Evolutionary conservation across 1,140 invertebrate species (phyloP).

Genomic region (Bombyx mori): DNA sequence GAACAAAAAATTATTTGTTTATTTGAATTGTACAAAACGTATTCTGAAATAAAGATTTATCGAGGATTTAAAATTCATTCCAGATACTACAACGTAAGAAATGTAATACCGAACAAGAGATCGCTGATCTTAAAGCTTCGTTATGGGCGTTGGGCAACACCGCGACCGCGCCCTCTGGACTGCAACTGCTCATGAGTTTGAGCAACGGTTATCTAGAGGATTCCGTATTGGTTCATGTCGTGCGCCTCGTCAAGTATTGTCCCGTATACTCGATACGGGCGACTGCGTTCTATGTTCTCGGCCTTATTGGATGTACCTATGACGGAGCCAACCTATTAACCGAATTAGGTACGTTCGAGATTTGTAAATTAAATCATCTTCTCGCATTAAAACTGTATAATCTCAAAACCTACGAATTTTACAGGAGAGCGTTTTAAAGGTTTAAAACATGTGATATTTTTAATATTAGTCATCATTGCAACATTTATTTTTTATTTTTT

Average conservation of each 20-base stretch:
- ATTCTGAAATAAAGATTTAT: not conserved
- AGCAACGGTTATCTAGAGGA: slow-evolving; percentile 47
- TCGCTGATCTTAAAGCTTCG: slow-evolving; percentile 86
- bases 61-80: slow-evolving; percentile 1
- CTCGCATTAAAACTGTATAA: too few species aligned
- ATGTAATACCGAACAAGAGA: slow-evolving; percentile 75
- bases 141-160: slow-evolving; percentile 92
- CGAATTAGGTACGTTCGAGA: slow-evolving; percentile 73
- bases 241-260: slow-evolving; percentile 83
- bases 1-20: too few species aligned
- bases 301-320: slow-evolving; percentile 85
- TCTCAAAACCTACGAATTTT: too few species aligned
- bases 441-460: too few species aligned
- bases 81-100: slow-evolving; percentile 64
- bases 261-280: slow-evolving; percentile 89
- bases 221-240: slow-evolving; percentile 78
- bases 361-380: slow-evolving; percentile 1
- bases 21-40: too few species aligned
- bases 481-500: too few species aligned
- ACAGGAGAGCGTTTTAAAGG: too few species aligned
- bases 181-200: slow-evolving; percentile 75
- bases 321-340: slow-evolving; percentile 84
- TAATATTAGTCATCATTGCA: too few species aligned
- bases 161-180: slow-evolving; percentile 81
- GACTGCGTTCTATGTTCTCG: slow-evolving; percentile 90